Base-by-base conservation (phyloP, 2,113 vertebrate genomes). In the Scytalopus superciliaris region DNA sequence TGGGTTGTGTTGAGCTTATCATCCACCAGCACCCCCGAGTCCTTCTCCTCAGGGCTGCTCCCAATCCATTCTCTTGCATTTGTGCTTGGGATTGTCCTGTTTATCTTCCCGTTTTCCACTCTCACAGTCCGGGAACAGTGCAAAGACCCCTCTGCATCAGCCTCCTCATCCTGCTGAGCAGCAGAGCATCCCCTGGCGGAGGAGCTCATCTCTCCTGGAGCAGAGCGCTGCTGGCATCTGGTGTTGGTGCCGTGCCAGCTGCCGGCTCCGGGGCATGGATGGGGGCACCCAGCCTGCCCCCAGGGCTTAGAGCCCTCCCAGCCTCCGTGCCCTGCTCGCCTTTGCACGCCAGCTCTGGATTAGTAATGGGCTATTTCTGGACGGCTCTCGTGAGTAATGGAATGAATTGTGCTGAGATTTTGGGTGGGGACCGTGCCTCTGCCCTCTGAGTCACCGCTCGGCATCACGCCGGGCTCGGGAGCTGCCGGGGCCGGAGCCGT, bases 311-410 rank as follows among this genome's bases (percentile, higher is more conserved):
- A 5, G 18, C 45, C 39, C 79, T 79, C 45, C 0, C 83, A 12
- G 63, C 63, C 89, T 84, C 37, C 76, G 62, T 6, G 28, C 37
- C 60, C 62, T 1, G 1, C 80, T 81, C 2, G 7, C 42, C 52
- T 22, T 9, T 15, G 28, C 50, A 15, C 1, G 3, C 18, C 24
- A 6, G 79, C 91, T 10, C 56, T 3, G 25, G 7, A 19, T 94
- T 89, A 91, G 84, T 81, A 78, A 94, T 35, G 78, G 88, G 74
- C 84, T 96, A 91, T 96, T 95, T 96, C 84, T 96, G 95, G 84
- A 31, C 19, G 5, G 1, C 84, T 87, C 45, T 89, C 28, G 28
- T 94, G 96, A 97, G 92, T 91, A 94, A 97, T 95, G 92, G 95
- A 91, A 91, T 83, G 84, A 90, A 24, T 49, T 50, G 92, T 87